phyloP scores from a whole-genome alignment of 1,140 invertebrate species.

The Hyphantria cunea region DNA sequence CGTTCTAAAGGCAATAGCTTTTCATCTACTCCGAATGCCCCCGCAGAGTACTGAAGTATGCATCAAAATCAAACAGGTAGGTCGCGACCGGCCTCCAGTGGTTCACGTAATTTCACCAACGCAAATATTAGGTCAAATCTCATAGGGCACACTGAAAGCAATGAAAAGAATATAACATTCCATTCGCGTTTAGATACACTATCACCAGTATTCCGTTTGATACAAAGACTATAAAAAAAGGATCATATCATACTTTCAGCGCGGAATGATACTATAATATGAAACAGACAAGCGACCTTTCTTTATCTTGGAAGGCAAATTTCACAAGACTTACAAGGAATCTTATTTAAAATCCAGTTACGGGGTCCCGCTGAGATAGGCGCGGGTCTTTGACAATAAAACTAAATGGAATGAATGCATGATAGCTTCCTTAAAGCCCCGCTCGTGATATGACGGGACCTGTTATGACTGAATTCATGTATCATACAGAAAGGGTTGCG shows the following conservation, averaged over 20 bases:
- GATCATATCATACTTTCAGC: constrained; percentile 63
- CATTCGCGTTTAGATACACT: constrained; percentile 28
- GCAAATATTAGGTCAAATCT: constrained; percentile 74
- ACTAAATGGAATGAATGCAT: constrained; percentile 80
- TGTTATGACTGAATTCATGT: constrained; percentile 53
- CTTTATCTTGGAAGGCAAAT: constrained; percentile 76
- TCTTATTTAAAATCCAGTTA: constrained; percentile 81
- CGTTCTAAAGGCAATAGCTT: constrained; percentile 35
- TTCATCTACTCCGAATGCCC: constrained; percentile 50
- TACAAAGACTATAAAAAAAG: constrained; percentile 59
- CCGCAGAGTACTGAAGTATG: constrained; percentile 64
- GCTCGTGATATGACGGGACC: constrained; percentile 66
- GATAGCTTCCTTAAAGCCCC: constrained; percentile 66
- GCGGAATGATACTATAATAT: constrained; percentile 63
- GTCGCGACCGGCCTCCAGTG: constrained; percentile 46
- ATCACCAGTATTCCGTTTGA: constrained; percentile 39
- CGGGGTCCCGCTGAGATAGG: constrained; percentile 66
- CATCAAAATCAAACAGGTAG: constrained; percentile 76
- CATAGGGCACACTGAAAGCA: constrained; percentile 54
- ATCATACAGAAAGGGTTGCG: constrained; percentile 56
- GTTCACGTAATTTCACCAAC: constrained; percentile 70
- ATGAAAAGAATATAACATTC: constrained; percentile 60
- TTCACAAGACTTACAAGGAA: constrained; percentile 65
- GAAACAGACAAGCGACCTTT: constrained; percentile 70
- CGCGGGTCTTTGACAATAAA: constrained; percentile 76